Evolutionary conservation across 2,113 vertebrate species (phyloP).

Genomic region (Campylorhamphus procurvoides): DNA sequence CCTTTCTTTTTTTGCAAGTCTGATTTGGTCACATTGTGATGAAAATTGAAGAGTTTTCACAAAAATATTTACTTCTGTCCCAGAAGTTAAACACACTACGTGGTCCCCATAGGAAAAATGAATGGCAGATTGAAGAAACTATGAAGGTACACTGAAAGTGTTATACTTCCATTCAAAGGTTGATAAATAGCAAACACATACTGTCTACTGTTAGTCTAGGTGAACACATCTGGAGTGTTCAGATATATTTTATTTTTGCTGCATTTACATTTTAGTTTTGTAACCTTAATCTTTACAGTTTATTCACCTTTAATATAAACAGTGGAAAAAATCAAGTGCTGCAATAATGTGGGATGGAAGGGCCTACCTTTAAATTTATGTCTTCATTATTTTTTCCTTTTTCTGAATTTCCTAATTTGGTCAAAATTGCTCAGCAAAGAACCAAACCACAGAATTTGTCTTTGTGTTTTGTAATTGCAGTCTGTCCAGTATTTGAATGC

Average conservation of each 20-base stretch:
- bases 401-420: neutral
- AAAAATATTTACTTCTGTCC: neutral
- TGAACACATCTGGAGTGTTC: neutral
- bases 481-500: neutral
- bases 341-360: neutral
- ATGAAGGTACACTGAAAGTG: neutral
- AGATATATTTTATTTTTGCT: neutral
- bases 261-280: neutral
- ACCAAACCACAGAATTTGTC: neutral
- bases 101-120: neutral
- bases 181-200: neutral
- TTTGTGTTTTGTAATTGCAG: neutral
- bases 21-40: neutral
- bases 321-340: neutral
- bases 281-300: neutral
- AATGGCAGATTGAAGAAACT: neutral
- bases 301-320: neutral
- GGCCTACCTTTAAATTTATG: neutral
- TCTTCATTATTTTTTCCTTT: neutral
- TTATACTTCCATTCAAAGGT: neutral
- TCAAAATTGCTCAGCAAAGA: neutral
- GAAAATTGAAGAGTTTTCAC: neutral
- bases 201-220: neutral
- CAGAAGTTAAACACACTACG: neutral
- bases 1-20: neutral